Evolutionary conservation across 2,888 invertebrate genomes (phyloP), one percentile per base, ranked within the genome.

Genomic region (Heteromyza rotundicornis): DNA sequence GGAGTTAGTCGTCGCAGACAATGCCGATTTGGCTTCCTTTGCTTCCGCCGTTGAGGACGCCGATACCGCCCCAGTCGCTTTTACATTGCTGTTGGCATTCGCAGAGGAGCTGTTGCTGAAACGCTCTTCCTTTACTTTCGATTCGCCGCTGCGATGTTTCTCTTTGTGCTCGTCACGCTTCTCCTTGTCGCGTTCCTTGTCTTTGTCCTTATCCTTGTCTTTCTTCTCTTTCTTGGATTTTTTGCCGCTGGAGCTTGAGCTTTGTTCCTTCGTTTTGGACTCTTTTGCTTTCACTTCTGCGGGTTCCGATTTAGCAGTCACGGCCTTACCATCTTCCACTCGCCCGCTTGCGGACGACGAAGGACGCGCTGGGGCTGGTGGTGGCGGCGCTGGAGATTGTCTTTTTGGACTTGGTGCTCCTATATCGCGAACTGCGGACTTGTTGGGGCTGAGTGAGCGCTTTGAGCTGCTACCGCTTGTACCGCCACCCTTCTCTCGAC

Each of bases 191-290:
- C 83, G 72, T 64, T 89, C 90, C 77, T 87, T 88, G 60, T 89
- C 90, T 77, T 87, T 88, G 60, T 88, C 87, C 71, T 86, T 84
- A 52, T 88, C 87, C 75, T 89, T 88, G 57, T 87, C 88, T 74
- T 88, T 89, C 71, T 84, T 86, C 58, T 86, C 87, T 63, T 86
- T 86, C 62, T 87, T 87, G 0, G 82, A 81, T 62, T 86, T 86
- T 49, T 84, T 84, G 57, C 77, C 76, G 44, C 79, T 77, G 0
- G 82, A 80, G 17, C 75, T 78, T 1, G 70, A 67, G 19, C 63
- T 67, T 12, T 76, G 76, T n/a, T n/a, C n/a, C 22, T 76, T 77
- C 58, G 72, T 74, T 57, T 74, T 74, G 3, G 73, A 57, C 7
- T 74, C 74, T 1, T 49, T 56, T 58, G 23, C 55, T 47, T 65